These are phyloP conservation scores for Champsocephalus esox DNA, from an alignment of 2,797 vertebrate species.

Conservation along the genomic window DNA sequence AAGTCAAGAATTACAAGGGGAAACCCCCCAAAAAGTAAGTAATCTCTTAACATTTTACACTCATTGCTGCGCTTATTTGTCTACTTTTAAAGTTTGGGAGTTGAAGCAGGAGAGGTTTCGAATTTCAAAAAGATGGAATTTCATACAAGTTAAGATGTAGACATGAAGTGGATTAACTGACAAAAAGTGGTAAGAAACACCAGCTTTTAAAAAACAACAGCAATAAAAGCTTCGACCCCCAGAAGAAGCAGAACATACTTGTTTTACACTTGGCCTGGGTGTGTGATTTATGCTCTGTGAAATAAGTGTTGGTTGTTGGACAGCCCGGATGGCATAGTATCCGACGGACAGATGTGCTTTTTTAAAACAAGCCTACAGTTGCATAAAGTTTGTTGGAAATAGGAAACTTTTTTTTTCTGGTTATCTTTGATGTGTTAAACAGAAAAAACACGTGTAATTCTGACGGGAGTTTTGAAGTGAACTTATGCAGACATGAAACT, in stretches of 20 bases:
- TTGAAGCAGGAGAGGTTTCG: constrained; percentile 55
- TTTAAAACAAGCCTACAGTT: constrained; percentile 23
- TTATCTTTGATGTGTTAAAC: neutral
- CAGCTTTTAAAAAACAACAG: constrained; percentile 1
- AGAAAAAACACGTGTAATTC: constrained; percentile 21
- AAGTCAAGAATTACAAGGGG: constrained; percentile 40
- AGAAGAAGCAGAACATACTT: constrained; percentile 10
- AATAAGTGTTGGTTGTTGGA: constrained; percentile 34
- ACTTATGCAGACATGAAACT: constrained; percentile 59
- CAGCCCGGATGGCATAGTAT: constrained; percentile 30
- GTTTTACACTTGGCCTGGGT: constrained; percentile 18
- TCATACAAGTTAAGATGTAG: constrained; percentile 38
- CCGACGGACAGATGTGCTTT: constrained; percentile 51
- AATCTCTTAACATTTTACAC: constrained; percentile 20
- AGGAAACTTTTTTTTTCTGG: neutral
- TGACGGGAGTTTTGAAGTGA: constrained; percentile 8
- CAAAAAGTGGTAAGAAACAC: neutral
- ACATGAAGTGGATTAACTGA: constrained; percentile 17
- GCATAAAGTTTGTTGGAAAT: constrained; percentile 32
- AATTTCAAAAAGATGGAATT: constrained; percentile 59
- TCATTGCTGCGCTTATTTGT: constrained; percentile 34
- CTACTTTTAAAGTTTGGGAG: constrained; percentile 63
- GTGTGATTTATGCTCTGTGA: constrained; percentile 35
- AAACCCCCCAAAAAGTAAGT: constrained; percentile 79
- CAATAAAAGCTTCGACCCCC: constrained; percentile 5